Conservation (phyloP, 2,113 vertebrate genomes). For the Athene cunicularia region DNA sequence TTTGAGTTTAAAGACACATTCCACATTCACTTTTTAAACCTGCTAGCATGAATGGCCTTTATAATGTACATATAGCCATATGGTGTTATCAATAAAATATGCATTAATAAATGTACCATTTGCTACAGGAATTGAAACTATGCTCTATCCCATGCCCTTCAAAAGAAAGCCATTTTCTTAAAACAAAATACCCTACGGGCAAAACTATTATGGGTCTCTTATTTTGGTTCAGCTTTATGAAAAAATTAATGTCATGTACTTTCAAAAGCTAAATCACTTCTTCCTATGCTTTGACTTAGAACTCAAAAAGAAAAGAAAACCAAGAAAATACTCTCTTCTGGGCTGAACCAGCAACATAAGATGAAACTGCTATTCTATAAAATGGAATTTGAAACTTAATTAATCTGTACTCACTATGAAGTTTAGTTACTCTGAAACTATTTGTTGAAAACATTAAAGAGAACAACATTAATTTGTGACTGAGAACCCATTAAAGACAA, state of each 20-base stretch:
- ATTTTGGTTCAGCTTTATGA: not conserved
- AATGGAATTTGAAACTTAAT: not conserved
- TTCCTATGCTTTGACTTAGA: not conserved
- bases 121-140: not conserved
- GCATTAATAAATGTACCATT: not conserved
- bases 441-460: not conserved
- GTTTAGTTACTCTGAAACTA: not conserved
- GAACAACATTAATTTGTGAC: not conserved
- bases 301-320: not conserved
- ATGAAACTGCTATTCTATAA: not conserved
- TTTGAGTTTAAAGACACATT: not conserved
- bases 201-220: not conserved
- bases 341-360: not conserved
- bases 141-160: fast-evolving
- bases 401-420: not conserved
- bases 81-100: not conserved
- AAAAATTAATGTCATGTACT: not conserved
- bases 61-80: not conserved
- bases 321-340: not conserved
- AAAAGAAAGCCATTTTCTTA: not conserved
- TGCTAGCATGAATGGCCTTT: not conserved
- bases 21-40: not conserved
- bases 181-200: not conserved
- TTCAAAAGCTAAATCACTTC: not conserved
- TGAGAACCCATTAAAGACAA: not conserved